These are phyloP conservation scores for Taphrorychus bicolor DNA, from an alignment of 2,888 invertebrate species.

Conservation along the genomic window DNA sequence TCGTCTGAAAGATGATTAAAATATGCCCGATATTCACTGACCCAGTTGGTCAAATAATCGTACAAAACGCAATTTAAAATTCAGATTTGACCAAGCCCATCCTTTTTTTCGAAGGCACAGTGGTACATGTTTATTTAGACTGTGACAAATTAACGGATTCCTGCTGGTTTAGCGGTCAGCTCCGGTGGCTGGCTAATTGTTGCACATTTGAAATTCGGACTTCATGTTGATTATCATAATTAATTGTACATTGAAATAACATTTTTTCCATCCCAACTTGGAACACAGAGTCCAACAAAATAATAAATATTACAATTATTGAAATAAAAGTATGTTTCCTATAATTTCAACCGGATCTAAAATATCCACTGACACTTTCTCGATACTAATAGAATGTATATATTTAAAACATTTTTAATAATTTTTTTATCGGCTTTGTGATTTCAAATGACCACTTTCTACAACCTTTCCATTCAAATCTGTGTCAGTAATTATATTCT, in stretches of 20 bases:
- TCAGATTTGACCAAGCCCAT: constrained; percentile 27
- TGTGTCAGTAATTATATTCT: constrained; percentile 29
- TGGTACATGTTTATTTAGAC: constrained; percentile 17
- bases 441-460: constrained; percentile 32
- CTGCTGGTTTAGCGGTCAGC: not conserved
- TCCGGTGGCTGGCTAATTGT: constrained; percentile 11
- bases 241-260: no score
- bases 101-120: constrained; percentile 11
- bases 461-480: constrained; percentile 31
- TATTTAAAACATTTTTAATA: constrained; percentile 30
- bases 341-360: constrained; percentile 30
- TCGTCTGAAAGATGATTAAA: not conserved
- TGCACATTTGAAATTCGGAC: not conserved
- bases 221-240: not conserved
- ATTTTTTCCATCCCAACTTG: no score
- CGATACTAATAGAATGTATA: constrained; percentile 24
- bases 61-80: constrained; percentile 21
- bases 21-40: constrained; percentile 10
- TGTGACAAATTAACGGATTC: constrained; percentile 24
- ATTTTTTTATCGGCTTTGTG: constrained; percentile 19
- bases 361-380: constrained; percentile 28
- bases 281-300: no score
- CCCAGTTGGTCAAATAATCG: constrained; percentile 18
- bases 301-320: no score
- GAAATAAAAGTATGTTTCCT: no score